Evolutionary conservation across 2,888 invertebrate genomes (phyloP), one percentile per base, ranked within the genome.

Genomic region (Drosophila cognata): DNA sequence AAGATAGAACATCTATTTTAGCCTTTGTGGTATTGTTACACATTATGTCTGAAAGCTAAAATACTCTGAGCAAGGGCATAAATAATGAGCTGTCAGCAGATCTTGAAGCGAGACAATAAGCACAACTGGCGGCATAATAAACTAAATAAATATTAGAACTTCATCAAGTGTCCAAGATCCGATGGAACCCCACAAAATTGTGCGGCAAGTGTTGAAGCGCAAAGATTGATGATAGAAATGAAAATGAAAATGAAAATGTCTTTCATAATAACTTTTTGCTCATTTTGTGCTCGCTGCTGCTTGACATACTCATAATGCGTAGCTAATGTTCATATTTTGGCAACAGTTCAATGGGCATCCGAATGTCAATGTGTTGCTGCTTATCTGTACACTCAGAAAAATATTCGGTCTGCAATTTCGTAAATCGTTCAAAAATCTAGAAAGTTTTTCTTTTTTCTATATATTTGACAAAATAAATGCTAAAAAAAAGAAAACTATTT

Each of bases 161-260:
- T 82, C 77, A 78, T 90, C 89, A 90, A 75, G 70, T 75, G 75
- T 74, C 83, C 79, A 58, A 58, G 59, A 64, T 60, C 46, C 60
- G 53, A 57, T 46, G 46, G 25, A 53, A 35, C 50, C 38, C 43
- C 56, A 64, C 61, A 57, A 52, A 68, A 70, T 63, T 68, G 31
- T 13, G 25, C 11, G 46, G 67, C 65, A 86, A 85, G 91, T 91
- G 91, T 85, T 91, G 88, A 89, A 87, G 83, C 79, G 81, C 72
- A 87, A 90, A 92, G 91, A 91, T 92, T 92, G 90, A 92, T 91
- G 91, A 90, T 91, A 56, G 51, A 75, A 74, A 72, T 63, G 60
- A 74, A 64, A 75, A 72, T 63, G 60, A 74, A 64, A 75, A 77
- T 58, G 63, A 71, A 79, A 82, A 70, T 61, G 58, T 50, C 61